Percentiles rank a stretch among this genome's conserved stretches.
Conservation (phyloP, 1,140 invertebrate species). For the Copidosoma floridanum region DNA sequence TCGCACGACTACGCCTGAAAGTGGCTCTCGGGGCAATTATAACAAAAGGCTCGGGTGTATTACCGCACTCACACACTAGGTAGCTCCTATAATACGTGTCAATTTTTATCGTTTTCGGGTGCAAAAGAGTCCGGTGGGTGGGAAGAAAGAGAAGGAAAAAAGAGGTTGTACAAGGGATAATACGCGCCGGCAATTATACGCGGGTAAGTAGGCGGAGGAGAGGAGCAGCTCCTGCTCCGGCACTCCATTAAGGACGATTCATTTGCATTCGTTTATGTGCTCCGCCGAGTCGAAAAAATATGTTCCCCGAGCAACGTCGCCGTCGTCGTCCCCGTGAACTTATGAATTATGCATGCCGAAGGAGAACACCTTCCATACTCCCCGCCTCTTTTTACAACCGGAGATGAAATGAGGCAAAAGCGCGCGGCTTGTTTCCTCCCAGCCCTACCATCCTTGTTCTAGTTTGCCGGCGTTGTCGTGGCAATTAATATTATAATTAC, state of each 20-base stretch:
- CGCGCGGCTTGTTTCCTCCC: background rate
- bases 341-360: slow-evolving; percentile 52
- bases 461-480: slow-evolving; percentile 20
- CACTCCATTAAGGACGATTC: slow-evolving; percentile 29
- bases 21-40: background rate
- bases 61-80: too few relatives aligned
- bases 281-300: slow-evolving; percentile 17
- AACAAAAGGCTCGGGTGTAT: too few relatives aligned
- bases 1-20: background rate
- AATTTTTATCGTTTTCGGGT: slow-evolving; percentile 14
- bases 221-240: too few relatives aligned
- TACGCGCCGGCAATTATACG: slow-evolving; percentile 6
- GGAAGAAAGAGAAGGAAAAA: background rate
- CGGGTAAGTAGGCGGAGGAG: background rate
- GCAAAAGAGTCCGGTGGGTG: background rate
- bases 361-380: background rate
- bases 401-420: slow-evolving; percentile 1
- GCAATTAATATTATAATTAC: slow-evolving; percentile 26
- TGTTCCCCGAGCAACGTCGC: background rate
- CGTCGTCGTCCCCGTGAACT: slow-evolving; percentile 19
- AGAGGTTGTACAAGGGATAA: background rate
- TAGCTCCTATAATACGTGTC: background rate
- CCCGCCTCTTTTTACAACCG: too few relatives aligned
- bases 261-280: slow-evolving; percentile 34
- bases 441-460: slow-evolving; percentile 33